These are phyloP conservation scores for Menidia beryllina DNA, from an alignment of 2,113 vertebrate genomes.

Conservation along the genomic window DNA sequence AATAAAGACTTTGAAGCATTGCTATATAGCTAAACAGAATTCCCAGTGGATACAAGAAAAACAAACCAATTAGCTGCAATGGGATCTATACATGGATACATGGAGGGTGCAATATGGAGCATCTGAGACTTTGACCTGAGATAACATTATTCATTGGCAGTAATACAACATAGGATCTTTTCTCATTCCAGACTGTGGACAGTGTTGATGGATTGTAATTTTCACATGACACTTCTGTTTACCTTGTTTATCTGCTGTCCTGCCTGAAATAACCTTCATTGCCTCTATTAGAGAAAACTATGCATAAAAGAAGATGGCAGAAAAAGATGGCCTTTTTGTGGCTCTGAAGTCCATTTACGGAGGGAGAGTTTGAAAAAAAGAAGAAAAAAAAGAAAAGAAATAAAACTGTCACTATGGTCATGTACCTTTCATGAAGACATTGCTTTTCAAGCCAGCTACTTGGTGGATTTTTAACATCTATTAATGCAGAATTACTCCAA, in stretches of 20 bases:
- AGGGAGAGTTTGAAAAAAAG: conserved; percentile 24
- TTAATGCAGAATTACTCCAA: conserved; percentile 99
- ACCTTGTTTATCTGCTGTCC: conserved; percentile 69
- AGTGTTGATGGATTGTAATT: conserved; percentile 75
- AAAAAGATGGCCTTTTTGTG: conserved; percentile 64
- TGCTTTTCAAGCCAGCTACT: conserved; percentile 86
- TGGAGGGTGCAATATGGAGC: conserved; percentile 64
- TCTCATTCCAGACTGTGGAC: conserved; percentile 68
- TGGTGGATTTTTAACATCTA: conserved; percentile 87
- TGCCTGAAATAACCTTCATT: conserved; percentile 56
- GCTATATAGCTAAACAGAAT: conserved; percentile 46
- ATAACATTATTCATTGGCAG: conserved; percentile 77
- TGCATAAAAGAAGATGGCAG: too few species aligned
- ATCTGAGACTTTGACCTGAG: conserved; percentile 66
- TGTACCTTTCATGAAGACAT: conserved; percentile 76
- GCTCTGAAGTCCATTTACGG: conserved; percentile 50
- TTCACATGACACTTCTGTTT: conserved; percentile 74
- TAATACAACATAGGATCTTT: conserved; percentile 72
- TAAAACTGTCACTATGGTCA: conserved; percentile 59
- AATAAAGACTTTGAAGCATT: conserved; percentile 46
- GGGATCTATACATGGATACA: conserved; percentile 62
- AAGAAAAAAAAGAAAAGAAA: conserved; percentile 5
- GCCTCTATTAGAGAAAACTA: conserved; percentile 59
- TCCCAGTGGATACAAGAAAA: conserved; percentile 58
- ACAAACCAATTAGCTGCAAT: conserved; percentile 51